Base-by-base conservation (phyloP, 2,888 invertebrate species). In the Nomada ruficornis region DNA sequence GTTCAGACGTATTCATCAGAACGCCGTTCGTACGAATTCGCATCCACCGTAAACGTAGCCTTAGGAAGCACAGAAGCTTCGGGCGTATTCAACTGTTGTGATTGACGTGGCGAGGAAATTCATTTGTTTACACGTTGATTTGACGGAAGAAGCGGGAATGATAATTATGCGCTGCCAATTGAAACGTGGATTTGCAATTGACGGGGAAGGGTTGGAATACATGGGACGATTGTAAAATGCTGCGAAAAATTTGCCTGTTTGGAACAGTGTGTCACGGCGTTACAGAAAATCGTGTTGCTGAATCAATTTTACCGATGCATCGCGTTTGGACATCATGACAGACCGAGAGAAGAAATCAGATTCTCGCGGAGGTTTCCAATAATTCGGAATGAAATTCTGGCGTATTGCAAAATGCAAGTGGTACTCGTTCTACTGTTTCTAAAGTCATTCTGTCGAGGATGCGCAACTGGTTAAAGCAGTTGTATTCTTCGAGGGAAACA, bases 21-120 rank as follows among this genome's bases (percentile, higher is more conserved):
- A n/a, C n/a, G n/a, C n/a, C n/a, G n/a, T n/a, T n/a, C n/a, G n/a
- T n/a, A n/a, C n/a, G n/a, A n/a, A n/a, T n/a, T n/a, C n/a, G n/a
- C n/a, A n/a, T n/a, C n/a, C n/a, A n/a, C n/a, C n/a, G n/a, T n/a
- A n/a, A n/a, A n/a, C n/a, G n/a, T n/a, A n/a, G n/a, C n/a, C n/a
- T n/a, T n/a, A 55, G 23, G 65, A 15, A 42, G 65, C 44, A 67
- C 18, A 15, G 29, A 18, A n/a, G 57, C 57, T 13, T 50, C 26
- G 44, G 13, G 36, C 47, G 15, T 47, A 29, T 54, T 20, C 7
- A 13, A 59, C 26, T 68, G 59, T 36, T 62, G 57, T 20, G 52
- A 59, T 64, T 44, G 57, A 57, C 36, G 42, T 15, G 26, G 44
- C 57, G 64, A 57, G 29, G 36, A 79, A 70, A 60, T 70, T 60